Base-by-base conservation (phyloP, 2,797 vertebrate genomes). In the Pogoniulus pusillus region DNA sequence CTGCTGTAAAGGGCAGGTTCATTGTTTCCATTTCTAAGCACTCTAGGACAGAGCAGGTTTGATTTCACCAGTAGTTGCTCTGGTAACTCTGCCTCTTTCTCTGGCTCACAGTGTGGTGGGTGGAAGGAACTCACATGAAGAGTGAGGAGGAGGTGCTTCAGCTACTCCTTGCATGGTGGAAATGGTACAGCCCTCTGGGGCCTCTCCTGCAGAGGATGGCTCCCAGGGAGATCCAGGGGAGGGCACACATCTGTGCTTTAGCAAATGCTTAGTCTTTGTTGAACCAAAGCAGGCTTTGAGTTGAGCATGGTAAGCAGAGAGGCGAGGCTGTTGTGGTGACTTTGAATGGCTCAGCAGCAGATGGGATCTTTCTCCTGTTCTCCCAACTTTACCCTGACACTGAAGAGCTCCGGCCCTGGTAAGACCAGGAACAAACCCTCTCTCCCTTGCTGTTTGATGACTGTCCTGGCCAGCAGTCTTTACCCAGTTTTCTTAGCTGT, bases 111-210 rank as follows among this genome's bases (percentile, higher is more conserved):
- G 4, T 8, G 24, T 0, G 1, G 22, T 27, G 34, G 29, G 22
- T 35, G 24, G 35, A 20, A 57, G 24, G 2, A 23, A 6, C 54
- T 64, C 2, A 0, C 2, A 3, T 5, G 41, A 41, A 16, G 51
- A 65, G 39, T 12, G 0, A 63, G 39, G 3, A 70, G 65, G 62
- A 64, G 77, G 32, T 69, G 59, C 49, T 43, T 68, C 39, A 24
- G 64, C 59, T 57, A 8, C 45, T 54, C 47, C 39, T 78, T 37
- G 45, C 1, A 0, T 5, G 4, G 19, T 4, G 47, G 68, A 23
- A 82, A 2, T 4, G 0, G 19, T 34, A 7, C 41, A 51, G 41
- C 60, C 71, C 20, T 22, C 3, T 23, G 65, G 45, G 47, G 32
- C 17, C 62, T 43, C 62, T 80, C 37, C 70, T 0, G 0, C 51